A percentile compares a stretch with the other conserved stretches of the same genome.
Evolutionary conservation across 2,888 invertebrate genomes (phyloP).

Genomic region (Pegoplata infirma): DNA sequence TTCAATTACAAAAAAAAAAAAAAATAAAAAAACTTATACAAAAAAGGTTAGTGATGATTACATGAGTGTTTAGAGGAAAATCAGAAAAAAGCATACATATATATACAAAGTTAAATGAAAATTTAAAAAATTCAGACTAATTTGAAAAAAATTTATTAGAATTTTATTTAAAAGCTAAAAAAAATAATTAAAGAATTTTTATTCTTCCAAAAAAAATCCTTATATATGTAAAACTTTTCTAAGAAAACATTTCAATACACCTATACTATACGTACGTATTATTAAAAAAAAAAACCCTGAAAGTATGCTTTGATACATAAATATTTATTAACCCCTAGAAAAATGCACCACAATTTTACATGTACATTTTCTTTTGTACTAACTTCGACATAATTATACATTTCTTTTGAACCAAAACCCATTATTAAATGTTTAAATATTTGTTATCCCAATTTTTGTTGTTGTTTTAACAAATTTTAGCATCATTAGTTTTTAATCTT

Average conservation of each 20-base stretch:
- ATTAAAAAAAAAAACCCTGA: constrained; percentile 60
- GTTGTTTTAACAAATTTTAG: background rate
- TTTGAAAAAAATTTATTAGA: background rate
- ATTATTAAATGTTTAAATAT: background rate
- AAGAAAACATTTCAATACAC: too few species aligned
- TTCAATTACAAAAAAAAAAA: too few species aligned
- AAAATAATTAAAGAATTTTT: background rate
- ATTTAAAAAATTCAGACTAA: too few species aligned
- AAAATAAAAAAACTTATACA: constrained; percentile 38
- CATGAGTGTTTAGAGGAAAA: constrained; percentile 50
- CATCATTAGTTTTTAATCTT: background rate
- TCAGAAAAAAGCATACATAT: constrained; percentile 1
- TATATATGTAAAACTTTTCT: too few species aligned
- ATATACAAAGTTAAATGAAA: background rate
- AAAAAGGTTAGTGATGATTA: constrained; percentile 56
- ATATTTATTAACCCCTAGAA: constrained; percentile 43
- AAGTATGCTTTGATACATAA: constrained; percentile 48
- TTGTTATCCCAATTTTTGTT: background rate
- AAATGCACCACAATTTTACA: constrained; percentile 22
- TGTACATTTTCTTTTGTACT: too few species aligned
- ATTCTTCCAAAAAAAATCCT: too few species aligned
- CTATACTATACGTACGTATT: too few species aligned
- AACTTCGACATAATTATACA: too few species aligned
- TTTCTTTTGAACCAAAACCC: too few species aligned
- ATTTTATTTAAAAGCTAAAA: background rate